Evolutionary conservation across 2,113 vertebrate species (phyloP), one percentile per base, ranked within the genome.

Genomic region (Hirundichthys speculiger): DNA sequence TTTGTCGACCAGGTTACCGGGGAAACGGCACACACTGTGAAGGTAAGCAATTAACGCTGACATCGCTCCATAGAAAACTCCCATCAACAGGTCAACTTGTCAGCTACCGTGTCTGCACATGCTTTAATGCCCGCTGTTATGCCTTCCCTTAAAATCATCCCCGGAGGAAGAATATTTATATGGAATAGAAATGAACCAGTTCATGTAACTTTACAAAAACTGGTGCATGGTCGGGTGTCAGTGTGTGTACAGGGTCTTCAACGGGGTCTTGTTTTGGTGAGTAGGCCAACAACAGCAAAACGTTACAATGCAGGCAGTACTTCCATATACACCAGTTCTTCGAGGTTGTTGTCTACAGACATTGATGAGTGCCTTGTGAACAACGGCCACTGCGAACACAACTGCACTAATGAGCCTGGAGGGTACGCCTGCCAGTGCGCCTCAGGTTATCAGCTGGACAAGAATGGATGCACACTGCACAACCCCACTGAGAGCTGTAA

Each of bases 1-100:
- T 90, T 65, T 94, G 93, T 74, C 88, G 41, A 48, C 71, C 48
- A 3, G 93, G 93, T 79, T 94, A 93, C 90, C 88, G 59, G 22
- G 93, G 93, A 68, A 94, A 94, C 69, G 93, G 93, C 80, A 92
- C 92, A 73, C 83, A 92, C 88, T 94, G 93, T 30, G 88, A 92
- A 89, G 93, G 93, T 94, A 77, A 84, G 69, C 54, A 79, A 79
- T 79, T 83, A 77, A 69, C 20, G 47, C 47, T 50, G 69, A 51
- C 16, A 25, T 73, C 45, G 58, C 64, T 77, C 68, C 4, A 16
- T 74, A 82, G 39, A 81, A 85, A 87, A 72, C 57, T 57, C 63
- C 51, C 57, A 48, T 39, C 9, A 50, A 65, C 2, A 11, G 47
- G 69, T n/a, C n/a, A n/a, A n/a, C n/a, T n/a, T n/a, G 70, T 78